A percentile compares a stretch with the other conserved stretches of the same genome.
These are phyloP conservation scores for Scrobipalpa costella DNA, from an alignment of 2,888 invertebrate species.

Conservation along the genomic window DNA sequence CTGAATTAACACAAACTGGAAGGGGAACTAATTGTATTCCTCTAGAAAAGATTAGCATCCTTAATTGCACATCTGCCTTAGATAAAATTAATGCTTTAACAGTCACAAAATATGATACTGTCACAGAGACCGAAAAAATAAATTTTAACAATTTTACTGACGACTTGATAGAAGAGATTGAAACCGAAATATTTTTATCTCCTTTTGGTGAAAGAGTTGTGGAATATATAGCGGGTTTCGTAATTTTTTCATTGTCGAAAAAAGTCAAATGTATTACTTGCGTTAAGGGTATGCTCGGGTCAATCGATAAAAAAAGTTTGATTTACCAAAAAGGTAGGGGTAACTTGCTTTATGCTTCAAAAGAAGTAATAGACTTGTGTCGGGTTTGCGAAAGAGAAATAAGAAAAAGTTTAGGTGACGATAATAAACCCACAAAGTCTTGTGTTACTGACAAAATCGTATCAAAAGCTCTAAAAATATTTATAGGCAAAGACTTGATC, in stretches of 20 bases:
- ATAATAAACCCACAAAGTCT: too few species aligned
- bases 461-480: too few species aligned
- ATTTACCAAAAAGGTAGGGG: too few species aligned
- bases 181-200: background rate
- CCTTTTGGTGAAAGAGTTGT: slow-evolving; percentile 24
- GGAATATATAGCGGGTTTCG: slow-evolving; percentile 12
- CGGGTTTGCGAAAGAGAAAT: too few species aligned
- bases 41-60: slow-evolving; percentile 19
- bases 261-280: background rate
- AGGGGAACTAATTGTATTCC: slow-evolving; percentile 16
- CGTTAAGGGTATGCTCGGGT: background rate
- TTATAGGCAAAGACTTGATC: too few species aligned
- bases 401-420: too few species aligned
- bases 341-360: too few species aligned
- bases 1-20: background rate
- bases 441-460: too few species aligned
- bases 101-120: background rate
- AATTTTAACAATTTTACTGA: background rate
- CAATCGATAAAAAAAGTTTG: too few species aligned
- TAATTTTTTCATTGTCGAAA: background rate
- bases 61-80: slow-evolving; percentile 22
- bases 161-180: background rate
- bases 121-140: background rate
- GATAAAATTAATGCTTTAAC: slow-evolving; percentile 16
- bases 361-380: too few species aligned